Base-by-base conservation (phyloP, 1,140 invertebrate genomes). In the Calycopis cecrops region DNA sequence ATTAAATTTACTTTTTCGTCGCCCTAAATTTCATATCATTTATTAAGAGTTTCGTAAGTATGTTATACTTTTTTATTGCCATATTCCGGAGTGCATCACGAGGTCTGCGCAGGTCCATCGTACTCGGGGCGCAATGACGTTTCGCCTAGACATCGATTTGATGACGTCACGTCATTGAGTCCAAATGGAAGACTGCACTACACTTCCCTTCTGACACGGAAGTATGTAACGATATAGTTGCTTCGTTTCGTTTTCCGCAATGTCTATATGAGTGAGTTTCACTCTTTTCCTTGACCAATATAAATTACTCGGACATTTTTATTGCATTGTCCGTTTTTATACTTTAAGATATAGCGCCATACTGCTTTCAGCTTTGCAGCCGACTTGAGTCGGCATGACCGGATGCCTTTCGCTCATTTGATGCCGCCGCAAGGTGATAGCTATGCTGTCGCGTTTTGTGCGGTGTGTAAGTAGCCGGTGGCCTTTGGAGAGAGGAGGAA, bases 151-250 rank as follows among this genome's bases (percentile, higher is more conserved):
- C 68, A 79, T 83, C 79, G 66, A 85, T 85, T 81, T 57, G 14
- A 69, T 85, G 81, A 85, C 81, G 81, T 85, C 81, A 85, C 65
- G 51, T 65, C 78, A 83, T 80, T 83, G 71, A 85, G 62, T 55
- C 60, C 51, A 53, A 59, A 57, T 61, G 60, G 60, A 71, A 67
- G 63, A 65, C 55, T 57, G 51, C 52, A 59, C 61, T 52, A 38
- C 48, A 63, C 66, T 73, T 69, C 64, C 62, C 57, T n/a, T n/a
- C n/a, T 51, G 55, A 64, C 57, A 66, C 64, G 67, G 67, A 63
- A 69, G 62, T 61, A 65, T 60, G 55, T 14, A 59, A n/a, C n/a
- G 47, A 53, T 58, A 55, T 35, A 55, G 55, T 59, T 61, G 55
- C 28, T 33, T 47, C 40, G 35, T 62, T 62, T 63, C 35, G 35